Percentiles rank a stretch among this genome's conserved stretches.
These are phyloP conservation scores for Drosophila hydei DNA, from an alignment of 1,140 invertebrate genomes.

Conservation along the genomic window DNA sequence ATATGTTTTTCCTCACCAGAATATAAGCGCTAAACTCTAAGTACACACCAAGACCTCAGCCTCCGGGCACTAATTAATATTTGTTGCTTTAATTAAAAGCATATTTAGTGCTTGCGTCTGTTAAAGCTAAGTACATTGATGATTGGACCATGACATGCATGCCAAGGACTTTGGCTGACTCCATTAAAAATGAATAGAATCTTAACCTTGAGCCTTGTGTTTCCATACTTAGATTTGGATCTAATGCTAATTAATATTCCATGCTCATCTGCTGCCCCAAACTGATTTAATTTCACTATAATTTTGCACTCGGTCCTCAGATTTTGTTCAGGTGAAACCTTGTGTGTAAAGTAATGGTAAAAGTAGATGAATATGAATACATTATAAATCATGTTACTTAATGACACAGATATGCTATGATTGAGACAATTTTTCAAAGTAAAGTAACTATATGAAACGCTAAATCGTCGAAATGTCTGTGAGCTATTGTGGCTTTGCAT, in stretches of 20 bases:
- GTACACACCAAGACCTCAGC: conserved; percentile 13
- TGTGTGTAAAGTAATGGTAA: no score
- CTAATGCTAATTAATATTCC: conserved; percentile 12
- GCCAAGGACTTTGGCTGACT: not conserved
- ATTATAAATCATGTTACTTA: no score
- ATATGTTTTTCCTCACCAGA: conserved; percentile 41
- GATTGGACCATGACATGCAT: conserved; percentile 2
- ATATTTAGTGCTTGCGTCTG: conserved; percentile 27
- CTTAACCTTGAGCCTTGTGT: conserved; percentile 16
- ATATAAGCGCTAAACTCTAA: conserved; percentile 7
- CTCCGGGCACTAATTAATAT: conserved; percentile 64
- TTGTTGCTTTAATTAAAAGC: conserved; percentile 64
- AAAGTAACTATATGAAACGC: no score
- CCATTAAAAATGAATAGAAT: no score
- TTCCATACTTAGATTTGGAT: not conserved
- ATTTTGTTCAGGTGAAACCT: no score
- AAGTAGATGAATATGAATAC: no score
- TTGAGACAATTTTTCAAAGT: no score
- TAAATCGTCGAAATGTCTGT: no score
- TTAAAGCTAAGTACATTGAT: conserved; percentile 3
- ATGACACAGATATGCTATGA: no score
- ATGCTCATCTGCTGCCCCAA: not conserved
- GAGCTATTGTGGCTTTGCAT: no score
- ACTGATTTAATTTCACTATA: not conserved
- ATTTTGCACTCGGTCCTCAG: no score